phyloP scores from a whole-genome alignment of 2,113 vertebrate genomes.

The Oenanthe oenanthe region DNA sequence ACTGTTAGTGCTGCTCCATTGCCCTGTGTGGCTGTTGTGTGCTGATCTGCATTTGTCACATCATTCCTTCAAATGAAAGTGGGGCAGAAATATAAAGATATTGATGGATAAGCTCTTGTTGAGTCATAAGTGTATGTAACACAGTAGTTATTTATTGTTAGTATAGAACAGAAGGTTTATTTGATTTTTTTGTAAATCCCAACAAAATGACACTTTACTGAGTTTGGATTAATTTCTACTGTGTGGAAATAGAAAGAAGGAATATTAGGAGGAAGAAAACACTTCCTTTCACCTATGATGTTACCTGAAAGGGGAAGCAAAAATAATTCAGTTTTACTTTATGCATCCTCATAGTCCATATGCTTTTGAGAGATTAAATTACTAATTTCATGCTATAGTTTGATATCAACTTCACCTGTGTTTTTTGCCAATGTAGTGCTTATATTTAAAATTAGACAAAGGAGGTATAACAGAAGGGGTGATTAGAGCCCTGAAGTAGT shows the following conservation, averaged over 20 bases:
- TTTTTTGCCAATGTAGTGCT: not conserved
- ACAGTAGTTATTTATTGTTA: not conserved
- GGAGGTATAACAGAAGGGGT: not conserved
- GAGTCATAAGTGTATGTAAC: not conserved
- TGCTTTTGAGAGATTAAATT: not conserved
- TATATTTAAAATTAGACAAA: not conserved
- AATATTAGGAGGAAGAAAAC: not conserved
- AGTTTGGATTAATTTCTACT: not conserved
- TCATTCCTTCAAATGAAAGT: not conserved
- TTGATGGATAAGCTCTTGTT: not conserved
- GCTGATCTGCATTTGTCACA: not conserved
- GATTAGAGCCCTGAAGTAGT: not conserved
- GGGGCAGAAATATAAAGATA: not conserved
- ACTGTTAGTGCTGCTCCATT: not conserved
- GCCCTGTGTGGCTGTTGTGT: not conserved
- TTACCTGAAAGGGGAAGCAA: not conserved
- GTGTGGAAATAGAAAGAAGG: not conserved
- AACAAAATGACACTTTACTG: not conserved
- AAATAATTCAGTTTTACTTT: not conserved
- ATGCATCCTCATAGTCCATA: not conserved
- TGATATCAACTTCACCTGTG: not conserved
- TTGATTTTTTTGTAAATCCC: not conserved
- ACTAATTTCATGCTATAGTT: not conserved
- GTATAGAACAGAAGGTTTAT: not conserved
- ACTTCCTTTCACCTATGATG: not conserved